These are phyloP conservation scores for Chrysaora quinquecirrha DNA, from an alignment of 30 jellyfish, hydroid and myxozoan species.

Conservation along the genomic window DNA sequence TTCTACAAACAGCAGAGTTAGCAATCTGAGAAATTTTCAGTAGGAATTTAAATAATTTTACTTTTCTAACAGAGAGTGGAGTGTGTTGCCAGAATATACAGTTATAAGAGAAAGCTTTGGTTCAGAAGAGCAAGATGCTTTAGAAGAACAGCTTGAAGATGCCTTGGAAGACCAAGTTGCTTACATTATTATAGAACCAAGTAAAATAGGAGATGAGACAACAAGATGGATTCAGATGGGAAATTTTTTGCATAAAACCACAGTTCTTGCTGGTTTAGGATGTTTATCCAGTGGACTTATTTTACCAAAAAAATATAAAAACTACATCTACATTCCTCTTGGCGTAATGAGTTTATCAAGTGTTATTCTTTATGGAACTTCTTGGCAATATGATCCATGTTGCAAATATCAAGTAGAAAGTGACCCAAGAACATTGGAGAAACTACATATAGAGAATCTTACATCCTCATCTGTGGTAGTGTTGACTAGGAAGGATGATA, in stretches of 20 bases:
- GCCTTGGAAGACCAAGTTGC: slow-evolving; percentile 83
- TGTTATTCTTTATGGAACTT: slow-evolving; percentile 67
- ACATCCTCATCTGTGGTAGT: slow-evolving; percentile 81
- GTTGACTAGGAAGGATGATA: slow-evolving; percentile 84
- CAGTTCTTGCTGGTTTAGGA: slow-evolving; percentile 85
- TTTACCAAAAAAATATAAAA: slow-evolving; percentile 55
- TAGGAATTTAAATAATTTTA: too few species aligned
- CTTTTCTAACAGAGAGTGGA: slow-evolving; percentile 48
- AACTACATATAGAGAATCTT: slow-evolving; percentile 70
- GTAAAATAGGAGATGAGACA: slow-evolving; percentile 88
- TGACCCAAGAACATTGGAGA: slow-evolving; percentile 75
- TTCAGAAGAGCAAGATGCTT: slow-evolving; percentile 65
- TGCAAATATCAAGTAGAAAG: slow-evolving; percentile 97
- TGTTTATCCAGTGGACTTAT: slow-evolving; percentile 48
- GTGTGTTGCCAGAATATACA: slow-evolving; percentile 63
- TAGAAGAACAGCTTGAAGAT: slow-evolving; percentile 91
- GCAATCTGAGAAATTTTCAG: too few species aligned
- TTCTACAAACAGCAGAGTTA: too few species aligned
- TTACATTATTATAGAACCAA: slow-evolving; percentile 87
- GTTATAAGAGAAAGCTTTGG: slow-evolving; percentile 59
- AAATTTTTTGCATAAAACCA: slow-evolving; percentile 88
- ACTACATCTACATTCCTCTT: slow-evolving; percentile 60
- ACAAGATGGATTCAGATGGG: slow-evolving; percentile 98
- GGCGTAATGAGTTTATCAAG: slow-evolving; percentile 68
- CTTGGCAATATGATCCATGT: slow-evolving; percentile 99